Percentiles rank a stretch among this genome's conserved stretches.
Evolutionary conservation across 2,888 invertebrate genomes (phyloP).

Genomic region (Peribatodes rhomboidaria): DNA sequence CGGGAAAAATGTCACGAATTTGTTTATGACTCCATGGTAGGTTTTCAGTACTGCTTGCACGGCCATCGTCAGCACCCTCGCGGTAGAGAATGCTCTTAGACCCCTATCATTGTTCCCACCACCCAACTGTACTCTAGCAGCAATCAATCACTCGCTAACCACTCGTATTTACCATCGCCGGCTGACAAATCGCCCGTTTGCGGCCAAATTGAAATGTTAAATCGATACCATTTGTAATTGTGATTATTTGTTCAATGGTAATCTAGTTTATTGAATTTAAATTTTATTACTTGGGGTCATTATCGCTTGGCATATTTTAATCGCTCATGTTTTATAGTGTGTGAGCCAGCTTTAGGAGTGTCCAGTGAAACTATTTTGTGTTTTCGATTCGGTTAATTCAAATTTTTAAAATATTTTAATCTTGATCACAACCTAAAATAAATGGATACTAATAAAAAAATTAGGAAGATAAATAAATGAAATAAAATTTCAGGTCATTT

Average conservation of each 20-base stretch:
- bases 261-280: slow-evolving; percentile 4
- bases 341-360: too few relatives aligned
- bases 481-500: too few relatives aligned
- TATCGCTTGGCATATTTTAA: not conserved
- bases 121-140: not conserved
- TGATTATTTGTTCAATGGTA: slow-evolving; percentile 6
- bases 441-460: too few relatives aligned
- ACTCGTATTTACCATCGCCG: not conserved
- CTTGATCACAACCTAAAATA: too few relatives aligned
- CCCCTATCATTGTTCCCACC: not conserved
- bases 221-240: slow-evolving; percentile 18
- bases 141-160: slow-evolving; percentile 24
- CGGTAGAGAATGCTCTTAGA: not conserved
- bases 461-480: too few relatives aligned
- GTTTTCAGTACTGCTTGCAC: too few relatives aligned
- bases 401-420: too few relatives aligned
- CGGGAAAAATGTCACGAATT: too few relatives aligned
- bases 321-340: not conserved
- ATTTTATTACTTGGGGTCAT: not conserved
- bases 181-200: slow-evolving; percentile 25
- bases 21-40: too few relatives aligned
- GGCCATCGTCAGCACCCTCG: not conserved
- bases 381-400: too few relatives aligned
- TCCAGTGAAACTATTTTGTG: too few relatives aligned
- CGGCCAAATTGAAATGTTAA: slow-evolving; percentile 18